These are phyloP conservation scores for Phaonia tiefii DNA, from an alignment of 2,888 invertebrate species.

Conservation along the genomic window DNA sequence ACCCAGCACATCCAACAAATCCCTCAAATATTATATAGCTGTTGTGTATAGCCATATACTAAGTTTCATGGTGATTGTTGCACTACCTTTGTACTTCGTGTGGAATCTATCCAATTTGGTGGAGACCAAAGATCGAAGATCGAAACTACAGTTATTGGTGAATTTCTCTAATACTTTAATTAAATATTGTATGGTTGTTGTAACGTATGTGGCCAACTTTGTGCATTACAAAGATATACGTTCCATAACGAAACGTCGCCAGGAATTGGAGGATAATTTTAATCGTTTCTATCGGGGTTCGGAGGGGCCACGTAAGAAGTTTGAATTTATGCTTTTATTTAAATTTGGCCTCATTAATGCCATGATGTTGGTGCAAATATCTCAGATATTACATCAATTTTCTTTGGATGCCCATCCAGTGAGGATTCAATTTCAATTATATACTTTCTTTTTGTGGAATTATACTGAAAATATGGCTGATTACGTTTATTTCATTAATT, in stretches of 20 bases:
- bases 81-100: constrained; percentile 72
- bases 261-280: constrained; percentile 71
- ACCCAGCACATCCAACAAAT: constrained; percentile 65
- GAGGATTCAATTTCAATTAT: constrained; percentile 71
- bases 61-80: constrained; percentile 70
- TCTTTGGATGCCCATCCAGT: constrained; percentile 55
- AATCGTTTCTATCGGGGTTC: constrained; percentile 37
- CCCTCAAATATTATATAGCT: constrained; percentile 52
- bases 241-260: constrained; percentile 68
- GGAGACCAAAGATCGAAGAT: constrained; percentile 68
- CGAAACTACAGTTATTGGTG: constrained; percentile 72
- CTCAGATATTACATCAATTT: constrained; percentile 69
- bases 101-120: constrained; percentile 68
- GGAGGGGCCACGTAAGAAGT: constrained; percentile 64
- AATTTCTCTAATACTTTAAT: constrained; percentile 73
- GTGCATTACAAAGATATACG: constrained; percentile 71
- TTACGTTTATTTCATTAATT: constrained; percentile 73
- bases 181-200: constrained; percentile 73
- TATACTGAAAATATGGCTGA: constrained; percentile 77
- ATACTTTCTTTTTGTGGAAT: constrained; percentile 75
- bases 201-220: constrained; percentile 73
- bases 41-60: constrained; percentile 71
- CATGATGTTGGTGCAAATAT: constrained; percentile 73
- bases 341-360: constrained; percentile 73
- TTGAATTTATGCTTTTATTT: constrained; percentile 72